phyloP scores from a whole-genome alignment of 1,140 invertebrate species.

The Akabosia matsudoensis region DNA sequence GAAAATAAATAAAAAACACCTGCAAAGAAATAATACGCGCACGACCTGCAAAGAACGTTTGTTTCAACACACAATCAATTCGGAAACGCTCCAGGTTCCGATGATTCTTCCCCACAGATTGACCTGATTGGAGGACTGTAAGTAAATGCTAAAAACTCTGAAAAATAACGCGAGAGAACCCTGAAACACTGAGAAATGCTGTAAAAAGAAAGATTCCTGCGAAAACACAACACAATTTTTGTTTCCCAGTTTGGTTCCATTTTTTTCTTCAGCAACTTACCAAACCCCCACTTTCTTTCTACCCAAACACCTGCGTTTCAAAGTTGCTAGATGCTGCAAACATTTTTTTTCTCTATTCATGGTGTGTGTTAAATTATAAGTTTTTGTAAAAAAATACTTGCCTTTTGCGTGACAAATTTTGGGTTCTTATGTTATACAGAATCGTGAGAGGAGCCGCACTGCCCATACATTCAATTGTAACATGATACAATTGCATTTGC shows the following conservation, averaged over 20 bases:
- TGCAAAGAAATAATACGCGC: neutral
- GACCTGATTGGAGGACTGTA: neutral
- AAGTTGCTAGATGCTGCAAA: conserved; percentile 16
- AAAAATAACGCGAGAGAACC: neutral
- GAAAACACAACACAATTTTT: too few relatives aligned
- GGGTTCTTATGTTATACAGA: conserved; percentile 5
- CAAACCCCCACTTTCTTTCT: neutral
- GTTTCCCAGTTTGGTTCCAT: too few relatives aligned
- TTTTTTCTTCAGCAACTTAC: conserved; percentile 3
- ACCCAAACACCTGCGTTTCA: neutral
- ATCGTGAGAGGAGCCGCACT: conserved; percentile 22
- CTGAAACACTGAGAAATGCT: neutral
- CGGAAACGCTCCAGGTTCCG: neutral
- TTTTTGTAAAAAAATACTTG: conserved; percentile 41
- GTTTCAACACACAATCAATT: neutral
- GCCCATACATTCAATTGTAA: conserved; percentile 16
- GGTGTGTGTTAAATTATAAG: conserved; percentile 23
- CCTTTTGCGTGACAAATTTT: conserved; percentile 31
- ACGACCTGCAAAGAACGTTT: conserved; percentile 16
- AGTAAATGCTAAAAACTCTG: neutral
- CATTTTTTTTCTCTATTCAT: conserved; percentile 7
- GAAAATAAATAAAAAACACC: conserved; percentile 29
- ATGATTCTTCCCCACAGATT: neutral
- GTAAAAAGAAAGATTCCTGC: conserved; percentile 6
- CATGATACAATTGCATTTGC: conserved; percentile 39